Evolutionary conservation across 2,797 vertebrate species (phyloP).

Genomic region (Denticeps clupeoides): DNA sequence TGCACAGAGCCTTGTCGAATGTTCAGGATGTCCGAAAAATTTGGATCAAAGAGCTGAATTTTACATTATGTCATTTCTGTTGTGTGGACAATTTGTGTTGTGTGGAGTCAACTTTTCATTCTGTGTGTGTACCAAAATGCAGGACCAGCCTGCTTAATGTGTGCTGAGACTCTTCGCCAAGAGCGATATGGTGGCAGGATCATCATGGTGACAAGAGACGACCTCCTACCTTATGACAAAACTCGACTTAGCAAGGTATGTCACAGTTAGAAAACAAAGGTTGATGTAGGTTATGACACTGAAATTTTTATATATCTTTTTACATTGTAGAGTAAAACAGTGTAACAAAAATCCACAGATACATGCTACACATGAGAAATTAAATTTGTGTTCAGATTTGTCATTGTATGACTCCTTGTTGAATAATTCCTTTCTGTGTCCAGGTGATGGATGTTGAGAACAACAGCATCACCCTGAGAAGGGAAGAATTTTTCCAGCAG

Average conservation of each 20-base stretch:
- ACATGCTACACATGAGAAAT: no score
- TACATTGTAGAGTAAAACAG: no score
- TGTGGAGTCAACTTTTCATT: no score
- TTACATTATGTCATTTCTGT: no score
- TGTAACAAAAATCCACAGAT: no score
- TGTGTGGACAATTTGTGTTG: no score
- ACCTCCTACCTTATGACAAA: constrained; percentile 68
- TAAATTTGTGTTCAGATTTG: no score
- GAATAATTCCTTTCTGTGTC: not conserved
- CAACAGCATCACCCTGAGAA: constrained; percentile 57
- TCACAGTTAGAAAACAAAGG: not conserved
- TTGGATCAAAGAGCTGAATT: no score
- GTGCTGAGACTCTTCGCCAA: constrained; percentile 74
- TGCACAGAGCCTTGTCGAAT: no score
- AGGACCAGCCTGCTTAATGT: constrained; percentile 69
- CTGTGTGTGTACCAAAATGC: constrained; percentile 14
- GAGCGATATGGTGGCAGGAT: constrained; percentile 68
- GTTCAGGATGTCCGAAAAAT: no score
- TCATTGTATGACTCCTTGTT: no score
- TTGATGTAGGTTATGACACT: not conserved
- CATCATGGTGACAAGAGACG: constrained; percentile 65
- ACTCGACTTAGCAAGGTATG: constrained; percentile 74
- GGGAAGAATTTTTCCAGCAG: constrained; percentile 57
- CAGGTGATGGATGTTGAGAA: constrained; percentile 59
- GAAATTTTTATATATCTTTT: not conserved